Evolutionary conservation across 2,113 vertebrate genomes (phyloP).

Genomic region (Fulica atra): DNA sequence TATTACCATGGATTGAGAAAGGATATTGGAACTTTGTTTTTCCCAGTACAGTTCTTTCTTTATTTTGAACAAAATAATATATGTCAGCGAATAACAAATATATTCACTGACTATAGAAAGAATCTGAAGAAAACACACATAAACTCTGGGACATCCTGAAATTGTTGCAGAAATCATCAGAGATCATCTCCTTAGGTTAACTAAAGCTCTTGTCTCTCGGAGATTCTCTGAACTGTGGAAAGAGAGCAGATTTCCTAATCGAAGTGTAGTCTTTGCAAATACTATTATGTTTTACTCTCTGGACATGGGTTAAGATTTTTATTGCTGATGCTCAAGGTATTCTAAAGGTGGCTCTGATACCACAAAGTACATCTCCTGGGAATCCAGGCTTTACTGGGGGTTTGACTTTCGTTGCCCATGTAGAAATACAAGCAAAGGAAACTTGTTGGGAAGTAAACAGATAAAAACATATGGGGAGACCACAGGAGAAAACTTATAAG

Average conservation of each 20-base stretch:
- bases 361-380: not conserved
- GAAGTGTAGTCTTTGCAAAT: not conserved
- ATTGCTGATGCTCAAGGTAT: not conserved
- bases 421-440: not conserved
- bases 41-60: not conserved
- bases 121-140: rapidly evolving
- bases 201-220: not conserved
- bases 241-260: not conserved
- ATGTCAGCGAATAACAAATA: not conserved
- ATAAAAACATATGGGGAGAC: not conserved
- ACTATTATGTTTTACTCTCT: not conserved
- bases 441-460: not conserved
- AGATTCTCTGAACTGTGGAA: not conserved
- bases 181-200: not conserved
- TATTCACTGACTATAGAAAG: not conserved
- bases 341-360: not conserved
- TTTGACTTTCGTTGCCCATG: not conserved
- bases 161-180: rapidly evolving
- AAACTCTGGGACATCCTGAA: not conserved
- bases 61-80: not conserved
- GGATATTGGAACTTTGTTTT: not conserved
- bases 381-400: not conserved
- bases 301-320: not conserved
- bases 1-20: not conserved
- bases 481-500: not conserved